Base-by-base conservation (phyloP, 2,888 invertebrate genomes). In the Diarsia dahlii region DNA sequence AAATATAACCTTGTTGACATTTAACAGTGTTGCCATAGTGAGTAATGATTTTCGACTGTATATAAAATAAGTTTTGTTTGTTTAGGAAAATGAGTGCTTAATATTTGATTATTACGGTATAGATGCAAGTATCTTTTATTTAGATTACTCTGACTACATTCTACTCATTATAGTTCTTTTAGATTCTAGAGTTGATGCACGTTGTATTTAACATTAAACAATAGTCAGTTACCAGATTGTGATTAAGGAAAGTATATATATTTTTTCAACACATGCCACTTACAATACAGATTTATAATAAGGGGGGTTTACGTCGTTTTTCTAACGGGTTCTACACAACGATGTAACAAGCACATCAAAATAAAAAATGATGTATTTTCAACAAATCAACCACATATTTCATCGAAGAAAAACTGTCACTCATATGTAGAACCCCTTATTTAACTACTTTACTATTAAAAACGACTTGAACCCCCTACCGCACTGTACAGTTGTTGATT, bases 11-110 rank as follows among this genome's bases (percentile, higher is more conserved):
- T 95, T 94, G 96, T 96, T 96, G 95, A 94, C 94, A 94, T 94
- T 95, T 95, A 93, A 94, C 94, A 93, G 94, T 95, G 96, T 96
- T 96, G 96, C 96, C 95, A 95, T 96, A 96, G 95, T 96, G 91
- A 94, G 93, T 95, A 95, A 95, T 93, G 92, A 94, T 92, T 95
- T 95, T 94, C 90, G 95, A 95, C 93, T 96, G 96, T 96, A 96
- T 93, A 95, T 95, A 95, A 89, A 89, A 90, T 94, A 94, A 94
- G 94, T 94, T 95, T 94, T 94, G 91, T 93, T 94, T 93, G 92
- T 94, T 95, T 95, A 94, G 93, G 83, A 87, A 87, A 91, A 93
- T 85, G 93, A 95, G 95, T 96, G 95, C 93, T 95, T 93, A 92
- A 92, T 93, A 89, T 90, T 90, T 87, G 88, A 89, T 86, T 88